These are phyloP conservation scores for Gerris lacustris DNA, from an alignment of 2,888 invertebrate genomes.

Conservation along the genomic window DNA sequence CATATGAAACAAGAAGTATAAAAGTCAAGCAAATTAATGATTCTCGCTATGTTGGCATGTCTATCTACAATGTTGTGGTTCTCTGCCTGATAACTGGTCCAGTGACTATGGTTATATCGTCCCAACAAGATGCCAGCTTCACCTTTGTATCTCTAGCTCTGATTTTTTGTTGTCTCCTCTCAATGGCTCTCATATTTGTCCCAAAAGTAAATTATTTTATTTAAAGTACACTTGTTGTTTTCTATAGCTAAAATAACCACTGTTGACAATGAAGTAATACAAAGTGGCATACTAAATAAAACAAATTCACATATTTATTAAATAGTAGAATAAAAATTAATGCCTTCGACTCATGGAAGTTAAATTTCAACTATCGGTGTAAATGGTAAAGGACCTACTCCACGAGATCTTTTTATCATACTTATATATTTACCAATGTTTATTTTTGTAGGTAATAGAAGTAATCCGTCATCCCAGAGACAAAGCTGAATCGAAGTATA, in stretches of 20 bases:
- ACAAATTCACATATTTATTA: neutral
- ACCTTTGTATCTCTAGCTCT: constrained; percentile 93
- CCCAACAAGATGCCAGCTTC: constrained; percentile 95
- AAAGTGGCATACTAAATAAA: too few relatives aligned
- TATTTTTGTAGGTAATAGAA: constrained; percentile 58
- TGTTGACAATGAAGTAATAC: too few relatives aligned
- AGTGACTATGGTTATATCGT: constrained; percentile 90
- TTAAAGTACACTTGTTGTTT: neutral
- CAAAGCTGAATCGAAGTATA: constrained; percentile 76
- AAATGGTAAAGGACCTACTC: too few relatives aligned
- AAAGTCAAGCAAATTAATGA: constrained; percentile 97
- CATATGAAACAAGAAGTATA: constrained; percentile 94
- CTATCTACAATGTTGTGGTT: constrained; percentile 98
- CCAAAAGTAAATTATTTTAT: constrained; percentile 61
- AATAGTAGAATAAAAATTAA: neutral
- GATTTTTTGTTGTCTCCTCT: constrained; percentile 94
- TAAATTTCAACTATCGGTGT: too few relatives aligned
- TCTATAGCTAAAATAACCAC: too few relatives aligned
- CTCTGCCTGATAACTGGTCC: constrained; percentile 95
- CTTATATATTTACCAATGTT: too few relatives aligned
- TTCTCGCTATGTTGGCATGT: constrained; percentile 96
- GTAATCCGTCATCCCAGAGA: constrained; percentile 79
- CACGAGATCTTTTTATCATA: too few relatives aligned
- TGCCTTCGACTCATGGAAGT: too few relatives aligned
- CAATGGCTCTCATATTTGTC: constrained; percentile 96